Percentiles rank a stretch among this genome's conserved stretches.
Conservation (phyloP, 2,113 vertebrate genomes). For the Boleophthalmus pectinirostris region DNA sequence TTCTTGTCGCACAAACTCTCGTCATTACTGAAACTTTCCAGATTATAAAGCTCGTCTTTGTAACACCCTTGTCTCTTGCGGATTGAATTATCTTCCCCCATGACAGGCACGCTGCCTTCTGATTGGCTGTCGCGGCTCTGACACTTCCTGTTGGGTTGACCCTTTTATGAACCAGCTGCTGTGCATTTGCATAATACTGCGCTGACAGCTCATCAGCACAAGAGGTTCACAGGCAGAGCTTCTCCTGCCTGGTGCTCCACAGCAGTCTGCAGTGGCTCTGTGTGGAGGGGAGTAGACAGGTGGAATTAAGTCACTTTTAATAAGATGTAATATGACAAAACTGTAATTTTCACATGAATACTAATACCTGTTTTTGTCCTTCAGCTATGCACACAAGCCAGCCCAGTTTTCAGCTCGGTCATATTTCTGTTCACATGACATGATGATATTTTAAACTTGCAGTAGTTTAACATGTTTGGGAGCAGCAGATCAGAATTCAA, state of each 20-base stretch:
- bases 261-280: neutral
- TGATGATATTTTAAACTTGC: too few species aligned
- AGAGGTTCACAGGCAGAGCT: conserved; percentile 9
- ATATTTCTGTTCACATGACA: neutral
- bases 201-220: conserved; percentile 65
- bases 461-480: too few species aligned
- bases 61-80: conserved; percentile 36
- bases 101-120: conserved; percentile 31
- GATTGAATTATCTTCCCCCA: conserved; percentile 28
- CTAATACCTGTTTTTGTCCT: neutral
- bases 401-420: neutral
- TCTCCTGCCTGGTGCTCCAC: conserved; percentile 19
- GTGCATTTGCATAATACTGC: conserved; percentile 66
- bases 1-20: neutral
- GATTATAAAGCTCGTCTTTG: conserved; percentile 28
- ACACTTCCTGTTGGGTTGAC: conserved; percentile 66
- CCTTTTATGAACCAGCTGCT: conserved; percentile 62
- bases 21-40: conserved; percentile 27
- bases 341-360: neutral
- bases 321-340: neutral
- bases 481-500: too few species aligned
- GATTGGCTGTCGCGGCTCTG: conserved; percentile 47
- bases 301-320: neutral
- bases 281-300: neutral
- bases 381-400: neutral